Conservation (phyloP, 2,888 invertebrate genomes). For the Leuctra nigra region DNA sequence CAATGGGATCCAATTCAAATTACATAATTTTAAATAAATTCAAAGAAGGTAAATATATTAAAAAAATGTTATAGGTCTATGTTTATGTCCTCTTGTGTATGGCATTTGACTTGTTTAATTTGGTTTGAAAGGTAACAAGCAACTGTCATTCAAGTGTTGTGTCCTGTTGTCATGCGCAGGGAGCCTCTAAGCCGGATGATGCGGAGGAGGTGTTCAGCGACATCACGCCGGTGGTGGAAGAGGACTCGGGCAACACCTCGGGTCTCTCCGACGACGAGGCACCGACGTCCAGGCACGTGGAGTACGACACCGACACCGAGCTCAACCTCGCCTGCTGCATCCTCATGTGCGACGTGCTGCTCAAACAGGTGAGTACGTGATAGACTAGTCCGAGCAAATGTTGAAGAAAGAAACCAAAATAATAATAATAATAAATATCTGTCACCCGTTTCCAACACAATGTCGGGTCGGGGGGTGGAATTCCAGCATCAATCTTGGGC, state of each 20-base stretch:
- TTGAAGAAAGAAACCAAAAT: too few species aligned
- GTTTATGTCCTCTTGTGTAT: too few species aligned
- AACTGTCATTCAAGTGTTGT: neutral
- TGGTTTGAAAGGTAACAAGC: too few species aligned
- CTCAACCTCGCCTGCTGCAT: slow-evolving; percentile 91
- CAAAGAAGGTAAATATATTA: too few species aligned
- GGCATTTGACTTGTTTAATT: too few species aligned
- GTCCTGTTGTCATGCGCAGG: neutral
- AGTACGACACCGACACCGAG: slow-evolving; percentile 64
- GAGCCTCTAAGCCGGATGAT: neutral
- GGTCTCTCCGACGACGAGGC: slow-evolving; percentile 63
- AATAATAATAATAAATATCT: too few species aligned
- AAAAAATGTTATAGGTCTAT: too few species aligned
- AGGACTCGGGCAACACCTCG: slow-evolving; percentile 60
- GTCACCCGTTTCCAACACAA: too few species aligned
- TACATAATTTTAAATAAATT: too few species aligned
- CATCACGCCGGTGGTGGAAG: slow-evolving; percentile 56
- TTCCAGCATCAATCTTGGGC: too few species aligned
- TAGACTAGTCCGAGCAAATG: neutral
- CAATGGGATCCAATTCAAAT: too few species aligned
- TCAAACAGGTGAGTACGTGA: slow-evolving; percentile 70
- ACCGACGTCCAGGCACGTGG: slow-evolving; percentile 52
- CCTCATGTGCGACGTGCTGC: slow-evolving; percentile 88
- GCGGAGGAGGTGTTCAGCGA: slow-evolving; percentile 5
- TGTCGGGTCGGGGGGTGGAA: too few species aligned